A percentile compares a stretch with the other conserved stretches of the same genome.
These are phyloP conservation scores for Chaunax sp. DNA, from an alignment of 2,797 vertebrate genomes.

Conservation along the genomic window DNA sequence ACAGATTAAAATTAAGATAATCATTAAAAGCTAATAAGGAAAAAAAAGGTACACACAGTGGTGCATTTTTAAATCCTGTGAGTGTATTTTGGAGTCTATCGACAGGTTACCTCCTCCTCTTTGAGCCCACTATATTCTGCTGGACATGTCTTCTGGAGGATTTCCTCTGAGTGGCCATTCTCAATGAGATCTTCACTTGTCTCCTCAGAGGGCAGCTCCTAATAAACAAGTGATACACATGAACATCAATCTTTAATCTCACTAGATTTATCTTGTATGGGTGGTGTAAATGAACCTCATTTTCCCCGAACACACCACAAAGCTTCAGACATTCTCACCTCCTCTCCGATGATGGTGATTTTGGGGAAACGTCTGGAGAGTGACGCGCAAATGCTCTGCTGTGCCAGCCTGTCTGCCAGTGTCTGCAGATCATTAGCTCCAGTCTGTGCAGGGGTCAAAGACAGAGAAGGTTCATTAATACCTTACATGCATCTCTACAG, in stretches of 20 bases:
- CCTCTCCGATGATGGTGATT: slow-evolving; percentile 95
- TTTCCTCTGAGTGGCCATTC: slow-evolving; percentile 87
- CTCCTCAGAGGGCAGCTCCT: slow-evolving; percentile 89
- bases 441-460: slow-evolving; percentile 75
- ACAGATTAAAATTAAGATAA: no score
- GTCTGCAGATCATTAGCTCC: slow-evolving; percentile 95
- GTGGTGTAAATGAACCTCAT: neutral
- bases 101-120: slow-evolving; percentile 91
- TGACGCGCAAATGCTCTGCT: slow-evolving; percentile 95
- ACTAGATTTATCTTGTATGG: neutral
- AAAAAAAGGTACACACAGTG: no score
- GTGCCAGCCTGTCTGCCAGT: slow-evolving; percentile 92
- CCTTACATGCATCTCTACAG: neutral
- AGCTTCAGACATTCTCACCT: slow-evolving; percentile 80
- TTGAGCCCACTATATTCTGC: slow-evolving; percentile 86
- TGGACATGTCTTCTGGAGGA: slow-evolving; percentile 90
- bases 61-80: no score
- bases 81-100: neutral
- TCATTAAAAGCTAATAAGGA: neutral
- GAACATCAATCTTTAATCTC: neutral
- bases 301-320: neutral
- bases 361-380: slow-evolving; percentile 90
- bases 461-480: neutral
- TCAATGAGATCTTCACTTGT: slow-evolving; percentile 91
- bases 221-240: neutral